Evolutionary conservation across 2,888 invertebrate genomes (phyloP), one percentile per base, ranked within the genome.

Genomic region (Boloria euphrosyne): DNA sequence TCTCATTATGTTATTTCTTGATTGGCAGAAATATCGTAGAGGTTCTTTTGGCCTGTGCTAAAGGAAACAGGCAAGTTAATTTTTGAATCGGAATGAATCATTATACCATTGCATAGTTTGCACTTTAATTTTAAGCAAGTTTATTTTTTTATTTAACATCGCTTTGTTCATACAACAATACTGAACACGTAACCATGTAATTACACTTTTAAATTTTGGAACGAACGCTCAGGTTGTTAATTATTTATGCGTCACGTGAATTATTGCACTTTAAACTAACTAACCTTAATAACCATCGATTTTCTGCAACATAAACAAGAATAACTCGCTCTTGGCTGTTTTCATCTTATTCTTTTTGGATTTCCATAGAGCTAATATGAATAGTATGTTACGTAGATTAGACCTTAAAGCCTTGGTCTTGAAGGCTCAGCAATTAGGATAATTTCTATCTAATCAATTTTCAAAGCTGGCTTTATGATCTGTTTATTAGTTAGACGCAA

Each of bases 1-100:
- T 59, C 59, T 59, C 14, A 59, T 59, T 59, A 31, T 49, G 49
- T 50, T 57, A 27, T 52, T 65, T 62, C 81, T 83, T 79, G 70
- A 79, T 80, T 76, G 73, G 80, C 90, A 90, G 90, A 86, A 90
- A 90, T 82, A 87, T 89, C 75, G 75, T 87, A 82, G 90, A 89
- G 74, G 85, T 90, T 74, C 82, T 81, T 78, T 77, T 89, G 74
- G 80, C 78, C 72, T 81, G 75, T 67, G 76, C 78, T 68, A 79
- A 74, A 70, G 79, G 77, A 49, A 81, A 80, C 79, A 88, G 89
- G 90, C 89, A 88, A 90, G 90, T 89, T 79, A 61, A 54, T 49
- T 43, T 53, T 59, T 31, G 27, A 31, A 59, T n/a, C 31, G 49
- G 17, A 59, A 49, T 59, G 16, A 49, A 47, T 3, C 27, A 10